Evolutionary conservation across 2,113 vertebrate species (phyloP).

Genomic region (Cromileptes altivelis): DNA sequence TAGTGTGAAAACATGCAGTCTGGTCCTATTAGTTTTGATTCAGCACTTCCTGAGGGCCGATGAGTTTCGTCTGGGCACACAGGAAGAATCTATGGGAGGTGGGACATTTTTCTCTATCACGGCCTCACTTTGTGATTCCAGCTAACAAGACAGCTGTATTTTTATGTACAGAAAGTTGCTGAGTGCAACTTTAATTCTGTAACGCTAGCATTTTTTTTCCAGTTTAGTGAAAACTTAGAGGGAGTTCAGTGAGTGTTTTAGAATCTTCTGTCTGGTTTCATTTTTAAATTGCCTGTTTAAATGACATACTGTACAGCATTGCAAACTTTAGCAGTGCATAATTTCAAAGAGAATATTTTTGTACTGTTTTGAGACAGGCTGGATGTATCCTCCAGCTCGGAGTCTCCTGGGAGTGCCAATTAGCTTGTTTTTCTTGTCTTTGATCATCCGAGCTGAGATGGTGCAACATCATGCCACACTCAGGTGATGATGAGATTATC

Average conservation of each 20-base stretch:
- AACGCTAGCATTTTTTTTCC: constrained; percentile 6
- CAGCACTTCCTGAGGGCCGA: constrained; percentile 8
- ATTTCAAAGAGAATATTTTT: constrained; percentile 68
- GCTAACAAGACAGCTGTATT: constrained; percentile 15
- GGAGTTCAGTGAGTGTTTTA: constrained; percentile 2
- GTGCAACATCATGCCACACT: constrained; percentile 59
- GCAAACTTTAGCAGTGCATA: constrained; percentile 36
- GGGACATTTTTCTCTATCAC: background rate
- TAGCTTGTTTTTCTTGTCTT: constrained; percentile 65
- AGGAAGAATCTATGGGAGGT: background rate
- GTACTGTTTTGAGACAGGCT: constrained; percentile 34
- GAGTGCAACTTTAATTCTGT: constrained; percentile 21
- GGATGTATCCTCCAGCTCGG: constrained; percentile 39
- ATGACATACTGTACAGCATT: constrained; percentile 21
- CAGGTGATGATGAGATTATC: constrained; percentile 45
- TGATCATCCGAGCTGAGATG: constrained; percentile 65
- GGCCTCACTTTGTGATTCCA: background rate
- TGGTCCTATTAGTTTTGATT: background rate
- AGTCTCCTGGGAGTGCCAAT: constrained; percentile 63
- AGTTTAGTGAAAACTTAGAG: constrained; percentile 25
- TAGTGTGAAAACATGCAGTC: background rate
- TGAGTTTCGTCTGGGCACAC: background rate
- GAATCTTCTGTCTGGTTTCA: constrained; percentile 23
- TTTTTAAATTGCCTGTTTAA: constrained; percentile 31
- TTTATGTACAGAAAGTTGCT: constrained; percentile 23